Evolutionary conservation across 2,797 vertebrate genomes (phyloP).

Genomic region (Lagodon rhomboides): DNA sequence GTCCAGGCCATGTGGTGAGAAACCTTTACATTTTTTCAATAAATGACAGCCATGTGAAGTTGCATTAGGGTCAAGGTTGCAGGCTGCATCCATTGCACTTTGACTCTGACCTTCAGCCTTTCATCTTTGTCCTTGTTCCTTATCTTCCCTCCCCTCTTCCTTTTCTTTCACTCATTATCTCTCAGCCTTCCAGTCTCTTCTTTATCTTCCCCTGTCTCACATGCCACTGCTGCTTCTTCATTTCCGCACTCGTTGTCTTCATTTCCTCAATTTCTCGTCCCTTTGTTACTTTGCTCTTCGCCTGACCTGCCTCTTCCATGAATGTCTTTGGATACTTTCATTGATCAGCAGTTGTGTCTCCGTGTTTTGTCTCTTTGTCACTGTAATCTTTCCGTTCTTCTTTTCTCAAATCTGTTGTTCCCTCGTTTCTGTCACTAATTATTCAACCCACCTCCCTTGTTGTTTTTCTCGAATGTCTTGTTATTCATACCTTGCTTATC

Average conservation of each 20-base stretch:
- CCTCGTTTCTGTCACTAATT: neutral
- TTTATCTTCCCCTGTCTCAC: slow-evolving; percentile 33
- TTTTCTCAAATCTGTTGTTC: slow-evolving; percentile 6
- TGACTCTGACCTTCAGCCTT: slow-evolving; percentile 40
- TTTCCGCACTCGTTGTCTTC: slow-evolving; percentile 23
- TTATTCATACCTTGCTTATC: neutral
- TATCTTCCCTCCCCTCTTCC: slow-evolving; percentile 16
- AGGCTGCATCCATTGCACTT: neutral
- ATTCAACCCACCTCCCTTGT: neutral
- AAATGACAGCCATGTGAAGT: neutral
- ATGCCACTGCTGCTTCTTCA: slow-evolving; percentile 33
- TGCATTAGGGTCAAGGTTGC: neutral
- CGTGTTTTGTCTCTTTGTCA: neutral
- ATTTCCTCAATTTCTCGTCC: slow-evolving; percentile 47
- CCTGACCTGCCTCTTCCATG: slow-evolving; percentile 7
- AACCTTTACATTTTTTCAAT: neutral
- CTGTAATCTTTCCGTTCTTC: neutral
- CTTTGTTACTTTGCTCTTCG: slow-evolving; percentile 16
- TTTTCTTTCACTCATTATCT: slow-evolving; percentile 33
- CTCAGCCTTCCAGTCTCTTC: slow-evolving; percentile 24
- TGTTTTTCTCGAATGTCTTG: neutral
- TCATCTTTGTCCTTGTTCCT: slow-evolving; percentile 5
- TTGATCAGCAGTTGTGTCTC: slow-evolving; percentile 22
- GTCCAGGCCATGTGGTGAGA: slow-evolving; percentile 99
- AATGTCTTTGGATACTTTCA: slow-evolving; percentile 2